Percentiles rank a stretch among this genome's conserved stretches.
These are phyloP conservation scores for Ophioderma brevispina DNA, from an alignment of 35 echinoderm and acorn worm genomes.

Conservation along the genomic window DNA sequence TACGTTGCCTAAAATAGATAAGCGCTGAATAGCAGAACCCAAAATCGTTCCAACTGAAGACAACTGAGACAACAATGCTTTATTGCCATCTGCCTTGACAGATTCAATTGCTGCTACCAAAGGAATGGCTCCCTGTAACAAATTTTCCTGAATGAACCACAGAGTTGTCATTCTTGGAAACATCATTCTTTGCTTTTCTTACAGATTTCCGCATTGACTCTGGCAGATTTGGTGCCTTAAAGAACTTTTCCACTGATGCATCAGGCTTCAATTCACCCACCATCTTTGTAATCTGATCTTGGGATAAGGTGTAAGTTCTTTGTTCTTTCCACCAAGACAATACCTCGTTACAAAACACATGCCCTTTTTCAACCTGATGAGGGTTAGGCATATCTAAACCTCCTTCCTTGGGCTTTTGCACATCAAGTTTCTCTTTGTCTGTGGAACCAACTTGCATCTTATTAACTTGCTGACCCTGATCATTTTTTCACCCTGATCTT, in stretches of 20 bases:
- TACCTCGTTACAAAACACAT: not conserved
- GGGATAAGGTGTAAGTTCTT: not conserved
- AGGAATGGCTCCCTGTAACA: not conserved
- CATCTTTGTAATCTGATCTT: slow-evolving; percentile 2
- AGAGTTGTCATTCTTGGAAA: slow-evolving; percentile 31
- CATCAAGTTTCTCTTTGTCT: not conserved
- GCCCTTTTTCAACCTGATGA: not conserved
- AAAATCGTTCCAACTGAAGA: not conserved
- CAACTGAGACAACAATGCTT: not conserved
- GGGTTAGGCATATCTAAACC: not conserved
- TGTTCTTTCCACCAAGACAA: slow-evolving; percentile 30
- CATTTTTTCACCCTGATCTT: not conserved
- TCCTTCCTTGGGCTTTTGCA: not conserved
- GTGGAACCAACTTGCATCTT: too few species aligned
- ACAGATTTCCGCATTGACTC: not conserved
- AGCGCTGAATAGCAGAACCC: slow-evolving; percentile 24
- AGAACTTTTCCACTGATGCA: not conserved
- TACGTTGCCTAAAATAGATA: not conserved
- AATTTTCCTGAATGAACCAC: slow-evolving; percentile 42
- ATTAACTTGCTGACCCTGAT: not conserved
- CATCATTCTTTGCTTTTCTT: not conserved
- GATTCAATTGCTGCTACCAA: slow-evolving; percentile 10
- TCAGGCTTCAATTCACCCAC: not conserved
- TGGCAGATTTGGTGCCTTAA: slow-evolving; percentile 47
- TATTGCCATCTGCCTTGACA: not conserved